A percentile compares a stretch with the other conserved stretches of the same genome.
Conservation (phyloP, 2,797 vertebrate genomes). For the Masticophis lateralis region DNA sequence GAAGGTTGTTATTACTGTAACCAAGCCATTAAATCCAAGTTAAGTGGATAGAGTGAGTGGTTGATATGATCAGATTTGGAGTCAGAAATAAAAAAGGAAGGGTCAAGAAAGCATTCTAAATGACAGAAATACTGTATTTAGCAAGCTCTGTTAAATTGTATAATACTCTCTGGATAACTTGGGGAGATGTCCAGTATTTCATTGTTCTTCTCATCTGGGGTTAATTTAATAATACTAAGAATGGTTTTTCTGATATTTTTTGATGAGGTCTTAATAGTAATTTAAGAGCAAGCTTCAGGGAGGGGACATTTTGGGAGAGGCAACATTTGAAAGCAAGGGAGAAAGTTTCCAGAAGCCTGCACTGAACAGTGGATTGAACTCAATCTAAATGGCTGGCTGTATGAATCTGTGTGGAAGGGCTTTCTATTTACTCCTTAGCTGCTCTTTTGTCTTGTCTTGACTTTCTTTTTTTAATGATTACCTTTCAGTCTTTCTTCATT, state of each 20-base stretch:
- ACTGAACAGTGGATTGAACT: neutral
- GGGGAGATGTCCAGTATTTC: neutral
- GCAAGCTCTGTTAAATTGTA: neutral
- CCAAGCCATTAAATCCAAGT: neutral
- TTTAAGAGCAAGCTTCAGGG: neutral
- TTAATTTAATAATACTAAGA: neutral
- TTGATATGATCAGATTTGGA: neutral
- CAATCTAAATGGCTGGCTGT: neutral
- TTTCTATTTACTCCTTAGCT: neutral
- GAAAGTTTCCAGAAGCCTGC: neutral
- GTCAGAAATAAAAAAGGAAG: neutral
- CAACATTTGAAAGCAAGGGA: neutral
- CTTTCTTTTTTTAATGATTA: neutral
- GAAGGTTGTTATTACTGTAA: slow-evolving; percentile 15
- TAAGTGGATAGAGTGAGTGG: neutral
- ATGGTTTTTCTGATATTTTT: too few relatives aligned
- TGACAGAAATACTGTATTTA: neutral
- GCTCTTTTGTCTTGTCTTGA: neutral
- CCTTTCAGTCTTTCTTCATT: neutral
- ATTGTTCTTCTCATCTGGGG: neutral
- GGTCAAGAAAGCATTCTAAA: neutral
- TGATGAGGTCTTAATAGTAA: neutral
- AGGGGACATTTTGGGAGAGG: neutral
- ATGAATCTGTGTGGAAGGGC: neutral
- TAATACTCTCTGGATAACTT: neutral